Percentiles rank a stretch among this genome's conserved stretches.
These are phyloP conservation scores for Chydorus sphaericus DNA, from an alignment of 2,888 invertebrate species.

Conservation along the genomic window DNA sequence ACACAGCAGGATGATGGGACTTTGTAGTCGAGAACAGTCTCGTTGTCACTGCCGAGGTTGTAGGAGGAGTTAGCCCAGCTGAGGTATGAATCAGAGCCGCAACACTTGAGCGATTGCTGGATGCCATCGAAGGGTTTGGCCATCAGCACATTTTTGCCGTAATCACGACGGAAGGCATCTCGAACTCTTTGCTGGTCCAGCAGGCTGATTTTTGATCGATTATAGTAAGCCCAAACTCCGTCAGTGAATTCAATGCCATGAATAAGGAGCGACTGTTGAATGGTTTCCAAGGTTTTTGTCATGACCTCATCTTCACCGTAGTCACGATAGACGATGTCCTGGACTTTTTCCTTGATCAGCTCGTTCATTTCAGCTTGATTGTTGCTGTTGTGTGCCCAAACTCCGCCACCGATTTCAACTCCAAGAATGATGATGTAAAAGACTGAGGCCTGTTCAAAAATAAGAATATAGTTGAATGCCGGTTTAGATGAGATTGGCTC, in stretches of 20 bases:
- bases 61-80: conserved; percentile 57
- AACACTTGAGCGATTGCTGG: conserved; percentile 55
- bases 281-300: too few relatives aligned
- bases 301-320: too few relatives aligned
- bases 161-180: conserved; percentile 46
- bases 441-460: conserved; percentile 52
- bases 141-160: conserved; percentile 34
- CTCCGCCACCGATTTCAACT: conserved; percentile 59
- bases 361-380: too few relatives aligned
- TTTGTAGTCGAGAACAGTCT: conserved; percentile 32
- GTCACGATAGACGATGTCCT: too few relatives aligned
- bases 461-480: conserved; percentile 19
- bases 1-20: conserved; percentile 49
- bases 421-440: conserved; percentile 59
- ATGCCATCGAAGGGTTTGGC: conserved; percentile 48
- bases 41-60: conserved; percentile 22
- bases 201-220: conserved; percentile 45
- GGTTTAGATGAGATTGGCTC: too few relatives aligned
- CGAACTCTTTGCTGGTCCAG: conserved; percentile 46
- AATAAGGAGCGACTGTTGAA: too few relatives aligned
- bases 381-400: too few relatives aligned
- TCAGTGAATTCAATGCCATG: too few relatives aligned
- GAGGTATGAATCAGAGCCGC: conserved; percentile 52
- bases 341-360: too few relatives aligned
- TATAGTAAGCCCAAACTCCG: too few relatives aligned